Base-by-base conservation (phyloP, 2,888 invertebrate species). In the Selenia dentaria region DNA sequence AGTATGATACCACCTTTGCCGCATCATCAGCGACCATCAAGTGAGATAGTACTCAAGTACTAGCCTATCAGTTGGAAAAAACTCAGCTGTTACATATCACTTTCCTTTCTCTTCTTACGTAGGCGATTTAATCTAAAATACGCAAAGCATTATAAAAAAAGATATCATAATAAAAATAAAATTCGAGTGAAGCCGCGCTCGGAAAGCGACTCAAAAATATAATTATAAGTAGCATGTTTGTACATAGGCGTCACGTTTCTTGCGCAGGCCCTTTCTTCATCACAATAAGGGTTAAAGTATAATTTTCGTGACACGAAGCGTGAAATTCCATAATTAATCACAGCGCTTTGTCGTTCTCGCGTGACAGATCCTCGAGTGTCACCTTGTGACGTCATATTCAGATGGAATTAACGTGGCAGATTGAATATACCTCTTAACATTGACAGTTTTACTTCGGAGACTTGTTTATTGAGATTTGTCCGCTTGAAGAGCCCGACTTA, bases 301-400 rank as follows among this genome's bases (percentile, higher is more conserved):
- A 37, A 47, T 50, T 39, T 42, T 8, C 34, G 29, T 28, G 16
- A 28, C 24, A 45, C 32, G 48, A 12, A 20, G 51, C 51, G 43
- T 40, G 52, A 44, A 48, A 49, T 49, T 35, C 8, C 6, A 33
- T 48, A 45, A 55, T 58, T 55, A 55, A 55, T 58, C 43, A 54
- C 40, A 36, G 27, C 35, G 10, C 27, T 41, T 35, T 44, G 39
- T 50, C 34, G 35, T 22, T 10, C 6, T 38, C 24, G 32, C 43
- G 16, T 42, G 45, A 47, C 50, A 45, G 39, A 34, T 47, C 42
- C 38, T 18, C 43, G 27, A 36, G 32, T 44, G 46, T 47, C 45
- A 40, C 39, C 44, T 47, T 14, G 47, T 29, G 28, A 32, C 44
- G 50, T 36, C 47, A 41, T 32, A 25, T 36, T 31, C 44, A 51